Base-by-base conservation (phyloP, 2,797 vertebrate species). In the Phrynocephalus vlangalii region DNA sequence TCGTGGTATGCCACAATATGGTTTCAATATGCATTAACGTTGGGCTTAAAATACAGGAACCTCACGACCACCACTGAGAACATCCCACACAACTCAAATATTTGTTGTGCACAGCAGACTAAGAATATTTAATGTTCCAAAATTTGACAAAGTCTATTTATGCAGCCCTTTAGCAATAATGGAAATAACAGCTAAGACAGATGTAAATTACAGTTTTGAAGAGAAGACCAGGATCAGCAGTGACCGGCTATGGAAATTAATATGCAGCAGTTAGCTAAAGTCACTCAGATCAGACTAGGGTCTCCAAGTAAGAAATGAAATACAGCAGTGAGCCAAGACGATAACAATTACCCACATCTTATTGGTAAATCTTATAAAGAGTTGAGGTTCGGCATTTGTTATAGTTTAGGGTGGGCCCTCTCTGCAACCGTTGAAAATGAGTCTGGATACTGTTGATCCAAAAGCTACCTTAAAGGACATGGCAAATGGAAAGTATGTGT, bases 21-120 rank as follows among this genome's bases (percentile, higher is more conserved):
- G 89, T 84, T 88, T 90, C 82, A 90, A 89, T 86, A 79, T 3
- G 84, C 20, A 84, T 73, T 84, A 88, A 84, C 4, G 26, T 13
- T 48, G 30, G 76, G 67, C 52, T 79, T 84, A 88, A 71, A 85
- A 75, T 88, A 85, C 20, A 68, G 60, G 87, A 85, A 79, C 79
- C 86, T 68, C 38, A 89, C 60, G 79, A 82, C 6, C 70, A 82
- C 83, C 68, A 44, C 52, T 63, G 50, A 88, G 56, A 91, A 6
- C 2, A 16, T 67, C 83, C 20, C 8, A 18, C 78, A 68, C 6
- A 70, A 83, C 86, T 82, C 83, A 72, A 76, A 90, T 86, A 44
- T 75, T 63, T 71, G 89, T 90, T 52, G 85, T 82, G 91, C 87
- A 88, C 30, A 16, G 0, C 28, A 71, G 67, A 73, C 30, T 38